Base-by-base conservation (phyloP, 2,797 vertebrate species). In the Thripadectes ignobilis region DNA sequence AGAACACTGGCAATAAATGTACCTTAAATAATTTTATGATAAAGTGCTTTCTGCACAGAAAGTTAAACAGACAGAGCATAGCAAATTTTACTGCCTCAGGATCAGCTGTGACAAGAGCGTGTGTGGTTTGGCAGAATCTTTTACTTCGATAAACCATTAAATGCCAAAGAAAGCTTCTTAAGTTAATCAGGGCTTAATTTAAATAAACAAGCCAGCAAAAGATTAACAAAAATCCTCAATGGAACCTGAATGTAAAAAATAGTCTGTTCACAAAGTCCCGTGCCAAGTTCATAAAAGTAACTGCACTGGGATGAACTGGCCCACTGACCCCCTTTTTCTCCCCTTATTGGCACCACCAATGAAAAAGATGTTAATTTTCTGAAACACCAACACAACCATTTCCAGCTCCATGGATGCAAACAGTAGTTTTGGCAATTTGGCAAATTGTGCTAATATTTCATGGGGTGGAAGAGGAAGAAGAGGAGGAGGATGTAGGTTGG, bases 101-200 rank as follows among this genome's bases (percentile, higher is more conserved):
- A 45, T 66, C 34, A 69, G 83, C 63, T 46, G 51, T 49, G 79
- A 63, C 73, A 39, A 27, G 52, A 5, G 20, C 10, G 19, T 3
- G 2, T 32, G 67, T 20, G 43, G 80, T 38, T 84, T 71, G 88
- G 76, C 71, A 79, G 45, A 93, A 96, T 92, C 80, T 90, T 89
- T 85, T 83, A 86, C 55, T 85, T 8, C 29, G 63, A 84, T 92
- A 73, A 89, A 80, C 62, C 49, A 72, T 30, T 81, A 85, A 93
- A 93, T 65, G 67, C 80, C 57, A 75, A 90, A 86, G 80, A 95
- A 95, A 96, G 86, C 93, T 75, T 66, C 88, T 96, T 93, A 96
- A 88, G 43, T 88, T 94, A 93, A 96, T 93, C 73, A 38, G 86
- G 76, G 61, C 39, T 96, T 94, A 89, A 92, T 93, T 96, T 88